Conservation (phyloP, 1,140 invertebrate genomes). For the Acromyrmex heyeri region DNA sequence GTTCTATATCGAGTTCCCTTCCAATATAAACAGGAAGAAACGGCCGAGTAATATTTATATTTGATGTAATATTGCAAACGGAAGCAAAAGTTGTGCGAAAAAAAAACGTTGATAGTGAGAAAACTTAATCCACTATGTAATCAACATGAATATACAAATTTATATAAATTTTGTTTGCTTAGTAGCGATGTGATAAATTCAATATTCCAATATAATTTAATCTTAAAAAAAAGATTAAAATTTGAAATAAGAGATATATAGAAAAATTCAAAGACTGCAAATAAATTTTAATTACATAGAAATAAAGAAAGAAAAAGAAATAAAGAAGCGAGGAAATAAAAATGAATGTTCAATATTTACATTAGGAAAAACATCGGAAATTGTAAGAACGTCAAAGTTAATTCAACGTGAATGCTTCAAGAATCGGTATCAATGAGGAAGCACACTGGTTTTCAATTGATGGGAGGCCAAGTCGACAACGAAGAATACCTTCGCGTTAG, state of each 20-base stretch:
- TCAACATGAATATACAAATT: not conserved
- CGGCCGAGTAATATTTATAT: slow-evolving; percentile 48
- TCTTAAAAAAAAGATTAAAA: not conserved
- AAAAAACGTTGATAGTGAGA: not conserved
- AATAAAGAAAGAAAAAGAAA: not conserved
- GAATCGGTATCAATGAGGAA: slow-evolving; percentile 27
- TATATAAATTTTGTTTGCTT: slow-evolving; percentile 3
- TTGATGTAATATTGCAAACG: slow-evolving; percentile 43
- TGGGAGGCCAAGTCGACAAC: slow-evolving; percentile 68
- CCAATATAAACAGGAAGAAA: slow-evolving; percentile 57
- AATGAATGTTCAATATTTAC: not conserved
- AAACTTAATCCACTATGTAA: not conserved
- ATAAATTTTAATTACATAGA: not conserved
- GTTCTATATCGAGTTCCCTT: slow-evolving; percentile 30
- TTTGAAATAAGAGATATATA: not conserved
- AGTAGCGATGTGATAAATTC: not conserved
- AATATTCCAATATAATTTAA: not conserved
- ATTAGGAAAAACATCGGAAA: not conserved
- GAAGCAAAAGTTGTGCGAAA: slow-evolving; percentile 24
- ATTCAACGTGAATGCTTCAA: slow-evolving; percentile 25
- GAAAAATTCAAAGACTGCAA: not conserved
- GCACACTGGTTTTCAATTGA: slow-evolving; percentile 58
- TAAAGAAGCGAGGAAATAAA: not conserved
- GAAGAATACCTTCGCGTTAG: slow-evolving; percentile 69
- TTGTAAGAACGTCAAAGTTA: slow-evolving; percentile 11